A percentile compares a stretch with the other conserved stretches of the same genome.
Evolutionary conservation across 2,797 vertebrate species (phyloP).

Genomic region (Diplodus puntazzo): DNA sequence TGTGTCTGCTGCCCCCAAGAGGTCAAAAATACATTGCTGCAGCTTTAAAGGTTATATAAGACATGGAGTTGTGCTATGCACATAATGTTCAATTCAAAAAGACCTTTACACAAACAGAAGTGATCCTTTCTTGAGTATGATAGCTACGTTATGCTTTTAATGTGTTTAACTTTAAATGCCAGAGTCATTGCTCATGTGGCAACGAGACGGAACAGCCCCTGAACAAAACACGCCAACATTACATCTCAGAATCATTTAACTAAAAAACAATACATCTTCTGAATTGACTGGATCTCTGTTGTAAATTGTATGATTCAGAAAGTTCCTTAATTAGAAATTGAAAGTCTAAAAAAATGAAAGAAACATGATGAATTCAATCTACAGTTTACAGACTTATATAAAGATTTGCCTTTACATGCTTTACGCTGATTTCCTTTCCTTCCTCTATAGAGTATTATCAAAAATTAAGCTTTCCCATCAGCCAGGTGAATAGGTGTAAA

Average conservation of each 20-base stretch:
- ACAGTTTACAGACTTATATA: not conserved
- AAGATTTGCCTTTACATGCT: not conserved
- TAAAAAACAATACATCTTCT: not conserved
- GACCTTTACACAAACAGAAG: not conserved
- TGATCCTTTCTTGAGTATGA: not conserved
- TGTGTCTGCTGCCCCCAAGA: conserved; percentile 1
- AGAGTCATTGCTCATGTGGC: conserved; percentile 4
- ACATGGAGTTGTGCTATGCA: not conserved
- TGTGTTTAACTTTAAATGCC: conserved; percentile 24
- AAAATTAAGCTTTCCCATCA: not conserved
- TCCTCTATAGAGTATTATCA: not conserved
- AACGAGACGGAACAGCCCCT: not conserved
- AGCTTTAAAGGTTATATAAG: not conserved
- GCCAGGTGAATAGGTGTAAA: not conserved
- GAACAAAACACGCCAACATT: not conserved
- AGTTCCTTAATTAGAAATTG: not conserved
- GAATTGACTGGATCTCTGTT: not conserved
- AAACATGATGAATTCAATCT: not conserved
- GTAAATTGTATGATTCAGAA: not conserved
- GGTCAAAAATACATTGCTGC: not conserved
- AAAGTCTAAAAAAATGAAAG: not conserved
- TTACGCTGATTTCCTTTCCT: not conserved
- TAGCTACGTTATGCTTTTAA: not conserved
- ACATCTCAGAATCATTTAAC: not conserved
- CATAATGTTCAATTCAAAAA: not conserved